Evolutionary conservation across 1,140 invertebrate species (phyloP).

Genomic region (Caerostris darwini): DNA sequence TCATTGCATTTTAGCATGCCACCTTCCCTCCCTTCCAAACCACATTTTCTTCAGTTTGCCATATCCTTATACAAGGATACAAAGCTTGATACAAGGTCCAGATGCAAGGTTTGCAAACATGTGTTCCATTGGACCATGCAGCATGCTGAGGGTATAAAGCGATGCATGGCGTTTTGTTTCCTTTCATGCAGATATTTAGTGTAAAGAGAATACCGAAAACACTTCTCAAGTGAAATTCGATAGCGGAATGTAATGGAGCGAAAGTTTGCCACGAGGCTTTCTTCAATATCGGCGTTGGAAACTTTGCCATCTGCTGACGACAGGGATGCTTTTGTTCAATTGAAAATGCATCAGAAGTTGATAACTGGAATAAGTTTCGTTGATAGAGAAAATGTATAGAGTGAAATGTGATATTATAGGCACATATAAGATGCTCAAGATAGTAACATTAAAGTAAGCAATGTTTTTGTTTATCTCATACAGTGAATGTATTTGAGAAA

Average conservation of each 20-base stretch:
- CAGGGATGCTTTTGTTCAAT: neutral
- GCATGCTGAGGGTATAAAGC: conserved; percentile 8
- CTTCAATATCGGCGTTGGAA: neutral
- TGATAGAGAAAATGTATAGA: neutral
- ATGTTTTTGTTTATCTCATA: too few relatives aligned
- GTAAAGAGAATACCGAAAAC: neutral
- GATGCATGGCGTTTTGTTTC: too few relatives aligned
- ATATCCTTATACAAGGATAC: too few relatives aligned
- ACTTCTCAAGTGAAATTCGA: neutral
- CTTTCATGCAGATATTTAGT: conserved; percentile 17
- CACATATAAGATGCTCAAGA: too few relatives aligned
- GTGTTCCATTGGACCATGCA: conserved; percentile 28
- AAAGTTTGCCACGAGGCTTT: neutral
- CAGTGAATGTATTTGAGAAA: too few relatives aligned
- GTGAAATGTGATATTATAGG: neutral
- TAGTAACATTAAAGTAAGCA: too few relatives aligned
- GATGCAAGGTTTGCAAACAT: conserved; percentile 47
- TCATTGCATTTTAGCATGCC: conserved; percentile 50
- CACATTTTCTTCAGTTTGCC: too few relatives aligned
- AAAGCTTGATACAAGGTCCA: too few relatives aligned
- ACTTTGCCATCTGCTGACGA: neutral
- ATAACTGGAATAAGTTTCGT: neutral
- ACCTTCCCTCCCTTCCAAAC: neutral
- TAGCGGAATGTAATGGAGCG: neutral
- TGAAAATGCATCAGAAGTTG: neutral